Evolutionary conservation across 2,113 vertebrate genomes (phyloP).

Genomic region (Xyrauchen texanus): DNA sequence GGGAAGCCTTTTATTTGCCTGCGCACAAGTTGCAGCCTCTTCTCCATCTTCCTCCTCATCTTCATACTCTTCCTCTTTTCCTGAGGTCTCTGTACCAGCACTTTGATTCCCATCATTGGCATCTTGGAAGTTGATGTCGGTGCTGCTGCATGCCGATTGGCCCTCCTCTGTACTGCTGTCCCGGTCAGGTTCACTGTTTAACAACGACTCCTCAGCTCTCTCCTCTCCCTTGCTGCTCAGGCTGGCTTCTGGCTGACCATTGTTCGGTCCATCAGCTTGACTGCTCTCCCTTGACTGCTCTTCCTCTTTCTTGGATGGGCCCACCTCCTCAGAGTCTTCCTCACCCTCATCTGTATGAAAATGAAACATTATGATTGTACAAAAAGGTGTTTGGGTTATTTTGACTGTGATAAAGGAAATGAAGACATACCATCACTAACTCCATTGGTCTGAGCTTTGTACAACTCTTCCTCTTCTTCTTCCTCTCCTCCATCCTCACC

Average conservation of each 20-base stretch:
- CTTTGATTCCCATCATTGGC: slow-evolving; percentile 9
- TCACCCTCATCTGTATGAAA: slow-evolving; percentile 59
- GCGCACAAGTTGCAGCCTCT: slow-evolving; percentile 47
- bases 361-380: no score
- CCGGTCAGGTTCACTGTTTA: slow-evolving; percentile 43
- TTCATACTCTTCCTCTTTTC: slow-evolving; percentile 62
- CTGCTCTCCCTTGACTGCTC: slow-evolving; percentile 22
- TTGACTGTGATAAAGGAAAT: not conserved
- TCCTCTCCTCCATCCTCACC: slow-evolving; percentile 73
- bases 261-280: slow-evolving; percentile 41
- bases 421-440: slow-evolving; percentile 69
- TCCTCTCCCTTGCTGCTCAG: slow-evolving; percentile 14
- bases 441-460: slow-evolving; percentile 69
- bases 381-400: no score
- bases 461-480: slow-evolving; percentile 65
- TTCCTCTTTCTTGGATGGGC: slow-evolving; percentile 48
- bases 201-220: not conserved
- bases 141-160: slow-evolving; percentile 27
- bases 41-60: slow-evolving; percentile 53
- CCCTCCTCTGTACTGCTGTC: slow-evolving; percentile 42
- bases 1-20: slow-evolving; percentile 57
- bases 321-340: slow-evolving; percentile 40
- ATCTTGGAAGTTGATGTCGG: slow-evolving; percentile 17
- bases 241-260: slow-evolving; percentile 52
- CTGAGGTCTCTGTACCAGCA: not conserved